phyloP scores from a whole-genome alignment of 2,888 invertebrate species.

The Himalopsyche anomala region DNA sequence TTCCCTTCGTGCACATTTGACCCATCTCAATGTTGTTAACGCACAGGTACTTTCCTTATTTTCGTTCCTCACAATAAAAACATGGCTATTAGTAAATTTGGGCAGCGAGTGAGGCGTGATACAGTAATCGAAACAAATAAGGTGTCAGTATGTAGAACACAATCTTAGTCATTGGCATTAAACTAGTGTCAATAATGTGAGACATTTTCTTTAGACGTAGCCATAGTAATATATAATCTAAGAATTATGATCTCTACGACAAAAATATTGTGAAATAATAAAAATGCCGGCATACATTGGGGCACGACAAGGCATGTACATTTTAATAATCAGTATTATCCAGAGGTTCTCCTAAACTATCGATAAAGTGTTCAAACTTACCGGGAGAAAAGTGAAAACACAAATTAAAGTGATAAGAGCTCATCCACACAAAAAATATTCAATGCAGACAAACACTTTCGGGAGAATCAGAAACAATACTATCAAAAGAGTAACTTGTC shows the following conservation, averaged over 20 bases:
- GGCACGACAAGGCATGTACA: background rate
- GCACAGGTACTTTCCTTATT: too few species aligned
- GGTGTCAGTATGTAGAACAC: too few species aligned
- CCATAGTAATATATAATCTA: background rate
- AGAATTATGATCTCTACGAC: background rate
- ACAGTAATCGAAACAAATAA: too few species aligned
- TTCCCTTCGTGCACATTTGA: too few species aligned
- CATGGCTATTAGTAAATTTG: constrained; percentile 1
- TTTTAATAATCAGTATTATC: background rate
- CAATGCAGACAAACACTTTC: background rate
- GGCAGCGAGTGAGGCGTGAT: background rate
- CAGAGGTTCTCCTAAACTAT: background rate
- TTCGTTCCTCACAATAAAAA: background rate
- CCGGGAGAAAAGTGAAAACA: background rate
- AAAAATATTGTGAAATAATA: constrained; percentile 48
- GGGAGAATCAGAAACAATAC: background rate
- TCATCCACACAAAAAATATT: background rate
- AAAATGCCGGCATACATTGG: constrained; percentile 42
- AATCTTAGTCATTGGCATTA: too few species aligned
- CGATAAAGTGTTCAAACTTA: background rate
- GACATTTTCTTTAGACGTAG: background rate
- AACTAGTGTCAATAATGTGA: background rate
- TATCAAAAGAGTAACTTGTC: background rate
- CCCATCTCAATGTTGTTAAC: too few species aligned
- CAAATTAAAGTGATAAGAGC: background rate